Conservation (phyloP, 23 tunicate genomes). For the Pegea sp. region DNA sequence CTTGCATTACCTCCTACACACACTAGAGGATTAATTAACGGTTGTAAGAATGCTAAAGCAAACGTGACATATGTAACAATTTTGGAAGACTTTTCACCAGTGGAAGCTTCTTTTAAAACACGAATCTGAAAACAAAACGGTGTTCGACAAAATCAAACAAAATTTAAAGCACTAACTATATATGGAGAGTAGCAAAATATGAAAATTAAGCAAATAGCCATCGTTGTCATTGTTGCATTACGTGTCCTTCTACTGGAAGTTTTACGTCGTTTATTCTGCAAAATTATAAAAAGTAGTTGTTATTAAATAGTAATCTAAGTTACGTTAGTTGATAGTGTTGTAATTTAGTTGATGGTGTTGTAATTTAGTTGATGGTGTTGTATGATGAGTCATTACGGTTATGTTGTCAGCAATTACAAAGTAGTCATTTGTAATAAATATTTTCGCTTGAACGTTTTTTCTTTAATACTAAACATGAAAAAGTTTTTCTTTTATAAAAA, state of each 20-base stretch:
- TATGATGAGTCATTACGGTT: no score
- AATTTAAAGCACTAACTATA: constrained; percentile 28
- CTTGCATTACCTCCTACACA: constrained; percentile 44
- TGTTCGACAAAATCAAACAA: neutral
- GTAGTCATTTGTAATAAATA: no score
- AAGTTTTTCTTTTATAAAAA: no score
- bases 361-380: no score
- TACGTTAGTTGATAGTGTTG: constrained; percentile 1
- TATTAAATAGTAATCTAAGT: neutral
- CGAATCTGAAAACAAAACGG: constrained; percentile 22
- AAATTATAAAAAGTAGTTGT: neutral
- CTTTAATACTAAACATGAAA: no score
- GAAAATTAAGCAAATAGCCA: constrained; percentile 72
- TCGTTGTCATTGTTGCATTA: constrained; percentile 74
- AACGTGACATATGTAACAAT: constrained; percentile 52
- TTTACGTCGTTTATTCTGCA: constrained; percentile 5
- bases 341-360: neutral
- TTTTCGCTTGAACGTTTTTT: no score
- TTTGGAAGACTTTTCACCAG: constrained; percentile 25
- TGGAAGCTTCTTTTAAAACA: constrained; percentile 45
- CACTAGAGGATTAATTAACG: constrained; percentile 68
- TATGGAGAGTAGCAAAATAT: constrained; percentile 70
- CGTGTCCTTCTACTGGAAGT: constrained; percentile 26
- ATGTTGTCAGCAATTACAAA: no score
- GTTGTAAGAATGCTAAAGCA: constrained; percentile 69